A percentile compares a stretch with the other conserved stretches of the same genome.
Evolutionary conservation across 1,140 invertebrate species (phyloP).

Genomic region (Drosophila sproati): DNA sequence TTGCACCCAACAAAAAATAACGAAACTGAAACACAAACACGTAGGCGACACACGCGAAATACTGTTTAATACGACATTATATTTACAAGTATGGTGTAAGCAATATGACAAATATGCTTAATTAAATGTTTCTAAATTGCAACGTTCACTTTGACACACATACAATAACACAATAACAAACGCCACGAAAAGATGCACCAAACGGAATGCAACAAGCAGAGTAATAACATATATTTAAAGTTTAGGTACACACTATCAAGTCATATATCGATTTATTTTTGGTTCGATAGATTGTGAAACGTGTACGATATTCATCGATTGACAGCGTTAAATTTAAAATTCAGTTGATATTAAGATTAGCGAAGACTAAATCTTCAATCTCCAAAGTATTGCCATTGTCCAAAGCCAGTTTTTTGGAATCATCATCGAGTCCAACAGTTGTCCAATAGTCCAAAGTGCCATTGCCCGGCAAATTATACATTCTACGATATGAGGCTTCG

Average conservation of each 20-base stretch:
- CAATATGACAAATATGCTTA: constrained; percentile 25
- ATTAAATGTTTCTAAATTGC: constrained; percentile 25
- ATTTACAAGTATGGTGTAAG: constrained; percentile 16
- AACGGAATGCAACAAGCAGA: constrained; percentile 56
- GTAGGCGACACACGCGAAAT: constrained; percentile 32
- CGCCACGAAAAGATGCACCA: constrained; percentile 40
- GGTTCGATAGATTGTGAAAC: constrained; percentile 7
- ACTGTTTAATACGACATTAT: constrained; percentile 38
- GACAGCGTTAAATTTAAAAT: constrained; percentile 3
- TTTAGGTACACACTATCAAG: constrained; percentile 39
- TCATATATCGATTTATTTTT: neutral
- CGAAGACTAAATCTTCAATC: constrained; percentile 46
- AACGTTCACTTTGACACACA: constrained; percentile 26
- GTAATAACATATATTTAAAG: constrained; percentile 7
- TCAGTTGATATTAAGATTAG: constrained; percentile 34
- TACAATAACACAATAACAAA: constrained; percentile 50
- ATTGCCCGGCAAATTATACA: constrained; percentile 62
- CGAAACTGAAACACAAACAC: constrained; percentile 33
- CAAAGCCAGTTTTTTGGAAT: constrained; percentile 70
- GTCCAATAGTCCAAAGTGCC: constrained; percentile 47
- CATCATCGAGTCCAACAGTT: constrained; percentile 66
- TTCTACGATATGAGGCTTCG: constrained; percentile 69
- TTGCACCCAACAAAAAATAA: constrained; percentile 20
- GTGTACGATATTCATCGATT: constrained; percentile 1
- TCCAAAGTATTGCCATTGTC: constrained; percentile 52